Percentiles rank a stretch among this genome's conserved stretches.
phyloP scores from a whole-genome alignment of 2,888 invertebrate genomes.

The Imbricaverruca yamaguchii region DNA sequence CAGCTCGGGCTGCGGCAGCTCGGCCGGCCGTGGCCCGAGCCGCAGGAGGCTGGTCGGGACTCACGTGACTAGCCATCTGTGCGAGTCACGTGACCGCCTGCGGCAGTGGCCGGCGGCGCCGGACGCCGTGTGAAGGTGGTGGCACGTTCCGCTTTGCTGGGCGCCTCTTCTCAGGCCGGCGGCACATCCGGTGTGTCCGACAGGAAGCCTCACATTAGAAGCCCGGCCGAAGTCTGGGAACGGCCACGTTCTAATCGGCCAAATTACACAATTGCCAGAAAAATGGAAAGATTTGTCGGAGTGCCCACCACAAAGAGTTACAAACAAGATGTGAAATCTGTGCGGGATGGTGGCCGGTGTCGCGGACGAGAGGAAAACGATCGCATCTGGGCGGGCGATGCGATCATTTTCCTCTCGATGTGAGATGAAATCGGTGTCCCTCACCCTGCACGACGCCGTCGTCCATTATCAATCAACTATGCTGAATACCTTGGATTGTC shows the following conservation, averaged over 20 bases:
- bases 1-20: too few species aligned
- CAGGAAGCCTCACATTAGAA: constrained; percentile 21
- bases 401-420: not conserved
- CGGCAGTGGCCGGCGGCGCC: not conserved
- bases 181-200: not conserved
- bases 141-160: constrained; percentile 13
- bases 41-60: too few species aligned
- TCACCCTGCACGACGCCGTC: not conserved
- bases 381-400: not conserved
- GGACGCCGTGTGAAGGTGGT: constrained; percentile 7
- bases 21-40: too few species aligned
- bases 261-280: constrained; percentile 21
- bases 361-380: not conserved
- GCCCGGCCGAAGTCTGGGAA: constrained; percentile 1
- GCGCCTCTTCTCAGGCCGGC: constrained; percentile 12
- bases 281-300: constrained; percentile 21
- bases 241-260: constrained; percentile 15
- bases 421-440: not conserved
- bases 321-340: constrained; percentile 22
- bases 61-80: too few species aligned
- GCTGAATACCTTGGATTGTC: not conserved
- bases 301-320: not conserved
- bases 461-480: not conserved
- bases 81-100: not conserved
- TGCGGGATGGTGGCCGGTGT: not conserved